These are phyloP conservation scores for Gastrophryne carolinensis DNA, from an alignment of 2,797 vertebrate genomes.

Conservation along the genomic window DNA sequence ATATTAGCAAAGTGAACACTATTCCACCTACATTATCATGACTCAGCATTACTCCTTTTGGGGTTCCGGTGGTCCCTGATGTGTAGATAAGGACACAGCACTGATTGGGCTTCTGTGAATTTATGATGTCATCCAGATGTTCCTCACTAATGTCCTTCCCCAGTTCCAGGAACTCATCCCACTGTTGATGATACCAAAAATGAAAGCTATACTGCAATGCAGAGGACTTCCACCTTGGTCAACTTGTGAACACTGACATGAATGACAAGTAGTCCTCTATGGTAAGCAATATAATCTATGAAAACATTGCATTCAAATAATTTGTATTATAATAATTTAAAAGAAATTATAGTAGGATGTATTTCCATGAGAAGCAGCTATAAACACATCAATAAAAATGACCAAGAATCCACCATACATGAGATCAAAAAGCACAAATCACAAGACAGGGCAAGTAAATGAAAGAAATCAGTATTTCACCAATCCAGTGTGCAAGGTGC, in stretches of 20 bases:
- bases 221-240: neutral
- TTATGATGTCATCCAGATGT: conserved; percentile 72
- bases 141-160: conserved; percentile 70
- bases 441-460: too few relatives aligned
- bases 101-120: conserved; percentile 77
- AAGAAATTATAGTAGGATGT: too few relatives aligned
- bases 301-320: neutral
- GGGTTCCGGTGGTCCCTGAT: conserved; percentile 81
- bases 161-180: conserved; percentile 78
- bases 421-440: too few relatives aligned
- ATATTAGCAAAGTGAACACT: too few relatives aligned
- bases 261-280: neutral
- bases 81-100: conserved; percentile 86
- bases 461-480: too few relatives aligned
- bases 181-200: conserved; percentile 54
- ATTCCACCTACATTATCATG: conserved; percentile 79
- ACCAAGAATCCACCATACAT: too few relatives aligned
- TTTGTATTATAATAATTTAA: too few relatives aligned
- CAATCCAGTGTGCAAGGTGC: too few relatives aligned
- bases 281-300: neutral
- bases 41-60: conserved; percentile 89
- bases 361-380: too few relatives aligned
- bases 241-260: too few relatives aligned
- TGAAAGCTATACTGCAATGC: neutral
- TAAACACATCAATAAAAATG: too few relatives aligned